These are phyloP conservation scores for Heliconius cydno DNA, from an alignment of 2,888 invertebrate genomes.

Conservation along the genomic window DNA sequence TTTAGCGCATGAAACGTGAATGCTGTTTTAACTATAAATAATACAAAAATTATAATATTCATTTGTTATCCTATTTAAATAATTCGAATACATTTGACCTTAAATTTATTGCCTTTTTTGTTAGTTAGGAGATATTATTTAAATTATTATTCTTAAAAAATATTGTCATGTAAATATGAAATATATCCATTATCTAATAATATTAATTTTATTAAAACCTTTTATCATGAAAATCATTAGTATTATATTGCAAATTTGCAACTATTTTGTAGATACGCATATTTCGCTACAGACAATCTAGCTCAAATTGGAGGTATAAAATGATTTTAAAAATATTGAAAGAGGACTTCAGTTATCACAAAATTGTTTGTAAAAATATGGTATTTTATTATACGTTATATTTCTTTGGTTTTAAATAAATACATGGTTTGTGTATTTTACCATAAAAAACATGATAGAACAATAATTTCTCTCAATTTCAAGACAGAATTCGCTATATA, in stretches of 20 bases:
- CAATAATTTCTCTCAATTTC: conserved; percentile 14
- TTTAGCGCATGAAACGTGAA: background rate
- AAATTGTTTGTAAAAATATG: background rate
- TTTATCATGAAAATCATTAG: background rate
- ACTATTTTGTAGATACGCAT: background rate
- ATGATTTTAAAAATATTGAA: background rate
- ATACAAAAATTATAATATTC: background rate
- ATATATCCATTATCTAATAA: background rate
- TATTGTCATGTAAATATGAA: background rate
- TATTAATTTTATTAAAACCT: background rate
- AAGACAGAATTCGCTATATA: conserved; percentile 5
- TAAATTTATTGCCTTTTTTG: background rate
- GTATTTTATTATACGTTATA: background rate
- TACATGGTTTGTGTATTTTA: background rate
- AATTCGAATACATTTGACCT: background rate
- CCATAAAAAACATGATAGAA: background rate
- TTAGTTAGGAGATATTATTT: too few relatives aligned
- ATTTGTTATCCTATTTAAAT: background rate
- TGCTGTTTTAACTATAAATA: background rate
- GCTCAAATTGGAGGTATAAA: background rate
- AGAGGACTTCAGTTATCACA: background rate
- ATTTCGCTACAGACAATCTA: background rate
- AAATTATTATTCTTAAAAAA: background rate
- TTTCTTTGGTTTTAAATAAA: background rate
- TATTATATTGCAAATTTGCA: background rate